These are phyloP conservation scores for Epinotia ramella DNA, from an alignment of 2,888 invertebrate genomes.

Conservation along the genomic window DNA sequence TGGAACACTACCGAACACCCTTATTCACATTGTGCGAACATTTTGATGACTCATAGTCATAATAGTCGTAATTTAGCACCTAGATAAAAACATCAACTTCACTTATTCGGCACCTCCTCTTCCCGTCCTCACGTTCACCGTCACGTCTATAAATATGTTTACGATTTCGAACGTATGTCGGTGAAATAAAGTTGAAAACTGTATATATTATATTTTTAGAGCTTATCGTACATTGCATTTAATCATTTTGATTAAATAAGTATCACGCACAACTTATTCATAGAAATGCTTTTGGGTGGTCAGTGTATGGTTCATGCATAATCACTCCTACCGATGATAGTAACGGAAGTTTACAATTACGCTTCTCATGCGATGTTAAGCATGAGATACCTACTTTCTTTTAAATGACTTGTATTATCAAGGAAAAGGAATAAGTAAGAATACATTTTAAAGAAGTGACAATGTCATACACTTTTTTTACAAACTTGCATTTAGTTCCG, in stretches of 20 bases:
- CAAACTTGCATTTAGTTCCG: too few relatives aligned
- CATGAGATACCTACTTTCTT: constrained; percentile 42
- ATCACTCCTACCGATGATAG: constrained; percentile 54
- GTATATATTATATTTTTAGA: too few relatives aligned
- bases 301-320: constrained; percentile 54
- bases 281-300: constrained; percentile 50
- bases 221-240: neutral
- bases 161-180: too few relatives aligned
- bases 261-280: constrained; percentile 31
- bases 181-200: too few relatives aligned
- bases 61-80: neutral
- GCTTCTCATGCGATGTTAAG: constrained; percentile 42
- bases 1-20: too few relatives aligned
- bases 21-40: neutral
- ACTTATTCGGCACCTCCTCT: constrained; percentile 13
- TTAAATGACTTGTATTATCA: neutral
- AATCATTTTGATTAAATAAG: constrained; percentile 15
- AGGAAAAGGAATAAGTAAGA: neutral
- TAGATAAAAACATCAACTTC: constrained; percentile 32
- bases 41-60: neutral
- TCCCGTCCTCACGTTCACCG: constrained; percentile 17
- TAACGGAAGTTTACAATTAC: constrained; percentile 51
- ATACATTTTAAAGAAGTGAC: too few relatives aligned
- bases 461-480: too few relatives aligned
- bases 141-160: too few relatives aligned